Evolutionary conservation across 2,888 invertebrate species (phyloP).

Genomic region (Heliconius erato): DNA sequence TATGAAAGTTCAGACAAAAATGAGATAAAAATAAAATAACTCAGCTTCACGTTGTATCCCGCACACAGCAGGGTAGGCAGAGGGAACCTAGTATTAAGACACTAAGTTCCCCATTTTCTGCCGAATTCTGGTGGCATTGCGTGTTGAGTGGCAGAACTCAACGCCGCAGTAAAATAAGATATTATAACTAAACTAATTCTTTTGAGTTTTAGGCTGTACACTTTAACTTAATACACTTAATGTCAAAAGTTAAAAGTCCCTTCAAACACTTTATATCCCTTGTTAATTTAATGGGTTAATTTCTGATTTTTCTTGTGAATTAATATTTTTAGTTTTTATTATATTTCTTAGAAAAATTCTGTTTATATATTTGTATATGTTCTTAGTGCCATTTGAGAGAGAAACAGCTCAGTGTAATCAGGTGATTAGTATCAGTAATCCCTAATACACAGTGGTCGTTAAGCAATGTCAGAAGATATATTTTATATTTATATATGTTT

Average conservation of each 20-base stretch:
- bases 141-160: no score
- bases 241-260: not conserved
- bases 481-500: conserved; percentile 5
- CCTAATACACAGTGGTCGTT: conserved; percentile 41
- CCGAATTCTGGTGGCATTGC: no score
- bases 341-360: not conserved
- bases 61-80: no score
- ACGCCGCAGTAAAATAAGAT: no score
- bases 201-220: not conserved
- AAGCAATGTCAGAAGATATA: conserved; percentile 37
- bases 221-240: not conserved
- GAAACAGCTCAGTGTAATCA: conserved; percentile 34
- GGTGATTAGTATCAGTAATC: conserved; percentile 46
- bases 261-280: not conserved
- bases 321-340: not conserved
- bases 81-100: no score
- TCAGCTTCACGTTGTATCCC: no score
- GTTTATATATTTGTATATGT: not conserved
- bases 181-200: not conserved
- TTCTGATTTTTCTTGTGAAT: not conserved
- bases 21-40: not conserved
- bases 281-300: not conserved
- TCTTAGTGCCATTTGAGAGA: conserved; percentile 21
- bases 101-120: no score
- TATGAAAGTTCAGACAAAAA: not conserved